phyloP scores from a whole-genome alignment of 2,797 vertebrate genomes.

The Malacoctenus gilli region DNA sequence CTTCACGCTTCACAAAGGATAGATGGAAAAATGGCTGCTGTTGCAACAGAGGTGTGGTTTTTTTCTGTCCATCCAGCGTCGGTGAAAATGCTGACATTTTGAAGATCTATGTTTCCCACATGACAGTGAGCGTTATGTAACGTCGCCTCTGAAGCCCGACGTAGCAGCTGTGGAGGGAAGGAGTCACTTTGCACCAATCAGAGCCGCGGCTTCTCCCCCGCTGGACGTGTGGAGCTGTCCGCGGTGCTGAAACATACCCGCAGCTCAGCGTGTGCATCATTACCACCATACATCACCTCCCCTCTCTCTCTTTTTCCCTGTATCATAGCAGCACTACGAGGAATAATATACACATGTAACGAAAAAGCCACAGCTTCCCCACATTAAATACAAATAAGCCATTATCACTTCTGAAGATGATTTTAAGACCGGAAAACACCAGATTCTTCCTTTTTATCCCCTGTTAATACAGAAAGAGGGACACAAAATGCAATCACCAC shows the following conservation, averaged over 20 bases:
- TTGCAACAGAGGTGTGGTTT: not conserved
- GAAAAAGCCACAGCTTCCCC: conserved; percentile 1
- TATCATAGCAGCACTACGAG: no score
- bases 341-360: not conserved
- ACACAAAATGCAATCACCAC: conserved; percentile 23
- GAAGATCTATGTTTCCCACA: not conserved
- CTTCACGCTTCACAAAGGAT: not conserved
- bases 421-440: not conserved
- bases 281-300: not conserved
- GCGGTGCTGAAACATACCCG: conserved; percentile 42
- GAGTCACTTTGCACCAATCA: conserved; percentile 22
- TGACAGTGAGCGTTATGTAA: conserved; percentile 13
- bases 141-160: conserved; percentile 6
- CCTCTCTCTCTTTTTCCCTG: conserved; percentile 1
- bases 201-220: conserved; percentile 3
- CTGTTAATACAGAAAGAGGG: not conserved
- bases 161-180: conserved; percentile 7
- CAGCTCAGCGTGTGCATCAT: not conserved
- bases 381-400: conserved; percentile 13
- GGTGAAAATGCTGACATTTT: conserved; percentile 11
- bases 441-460: conserved; percentile 11
- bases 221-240: conserved; percentile 48
- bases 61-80: no score
- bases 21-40: not conserved
- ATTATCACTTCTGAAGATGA: conserved; percentile 11